Conservation (phyloP, 2,888 invertebrate species). For the Drosophila prolongata region DNA sequence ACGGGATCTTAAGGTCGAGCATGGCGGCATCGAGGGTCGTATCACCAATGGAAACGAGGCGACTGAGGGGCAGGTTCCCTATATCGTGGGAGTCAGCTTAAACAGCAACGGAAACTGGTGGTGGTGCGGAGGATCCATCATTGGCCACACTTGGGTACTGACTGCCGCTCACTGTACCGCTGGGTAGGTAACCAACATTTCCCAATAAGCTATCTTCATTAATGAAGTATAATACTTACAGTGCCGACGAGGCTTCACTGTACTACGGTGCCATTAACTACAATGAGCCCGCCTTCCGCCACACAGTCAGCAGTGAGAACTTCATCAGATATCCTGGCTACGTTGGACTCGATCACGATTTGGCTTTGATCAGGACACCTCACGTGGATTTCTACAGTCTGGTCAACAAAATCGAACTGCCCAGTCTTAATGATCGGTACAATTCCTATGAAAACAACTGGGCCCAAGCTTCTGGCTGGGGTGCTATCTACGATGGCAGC, state of each 20-base stretch:
- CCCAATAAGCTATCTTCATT: too few relatives aligned
- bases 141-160: conserved; percentile 56
- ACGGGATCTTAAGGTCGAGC: conserved; percentile 24
- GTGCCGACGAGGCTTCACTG: conserved; percentile 40
- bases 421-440: conserved; percentile 25
- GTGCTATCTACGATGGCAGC: conserved; percentile 52
- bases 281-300: conserved; percentile 32
- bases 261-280: conserved; percentile 46
- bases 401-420: conserved; percentile 26
- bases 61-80: conserved; percentile 55
- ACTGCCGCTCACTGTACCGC: conserved; percentile 67
- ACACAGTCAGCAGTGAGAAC: conserved; percentile 27
- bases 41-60: conserved; percentile 63
- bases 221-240: not conserved
- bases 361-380: conserved; percentile 45
- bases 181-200: conserved; percentile 1
- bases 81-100: conserved; percentile 66
- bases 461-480: conserved; percentile 60
- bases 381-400: conserved; percentile 31
- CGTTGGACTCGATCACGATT: conserved; percentile 45
- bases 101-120: conserved; percentile 43
- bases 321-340: conserved; percentile 34
- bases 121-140: conserved; percentile 72
- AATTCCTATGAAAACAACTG: conserved; percentile 27
- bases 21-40: conserved; percentile 42